Base-by-base conservation (phyloP, 2,113 vertebrate species). In the Amblyopsis rosae region DNA sequence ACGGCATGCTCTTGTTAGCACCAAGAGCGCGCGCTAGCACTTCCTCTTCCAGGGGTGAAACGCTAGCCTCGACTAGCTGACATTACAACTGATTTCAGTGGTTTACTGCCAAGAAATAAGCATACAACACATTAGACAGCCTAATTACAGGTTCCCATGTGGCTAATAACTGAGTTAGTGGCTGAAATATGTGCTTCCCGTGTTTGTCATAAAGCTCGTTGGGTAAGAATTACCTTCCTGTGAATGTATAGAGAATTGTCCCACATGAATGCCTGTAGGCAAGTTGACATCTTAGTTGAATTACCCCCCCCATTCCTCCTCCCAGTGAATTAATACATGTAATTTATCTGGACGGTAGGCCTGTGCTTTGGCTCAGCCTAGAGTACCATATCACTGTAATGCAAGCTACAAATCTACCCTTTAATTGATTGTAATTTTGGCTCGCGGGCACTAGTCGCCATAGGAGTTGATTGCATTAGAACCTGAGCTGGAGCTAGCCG, bases 371-470 rank as follows among this genome's bases (percentile, higher is more conserved):
- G 19, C 61, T 56, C 15, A 57, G 59, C 59, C 15, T 70, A 65
- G 62, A 32, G 45, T 72, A 73, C 76, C 62, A 32, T 35, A 70
- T 74, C 71, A 59, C 64, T 63, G 80, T 55, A 59, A 59, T 9
- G 33, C 16, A 51, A 77, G 57, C 2, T 1, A 35, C 1, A 10
- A 54, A 69, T 70, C 60, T 79, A 53, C 55, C 50, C 64, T 65
- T 74, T 75, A 82, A 80, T 81, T 88, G 82, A 86, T 70, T 70
- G 75, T 81, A 84, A 75, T 80, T 63, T 79, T 73, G 65, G 79
- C 67, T 74, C 74, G 62, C 69, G 66, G 58, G 41, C 62, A 59
- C 77, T 16, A 9, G 73, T 82, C 86, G 68, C 73, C 51, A 9
- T 68, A 68, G 62, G 62, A 83, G 62, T 79, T 73, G 55, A 81